These are phyloP conservation scores for Balanococcus diminutus DNA, from an alignment of 2,888 invertebrate genomes.

Conservation along the genomic window DNA sequence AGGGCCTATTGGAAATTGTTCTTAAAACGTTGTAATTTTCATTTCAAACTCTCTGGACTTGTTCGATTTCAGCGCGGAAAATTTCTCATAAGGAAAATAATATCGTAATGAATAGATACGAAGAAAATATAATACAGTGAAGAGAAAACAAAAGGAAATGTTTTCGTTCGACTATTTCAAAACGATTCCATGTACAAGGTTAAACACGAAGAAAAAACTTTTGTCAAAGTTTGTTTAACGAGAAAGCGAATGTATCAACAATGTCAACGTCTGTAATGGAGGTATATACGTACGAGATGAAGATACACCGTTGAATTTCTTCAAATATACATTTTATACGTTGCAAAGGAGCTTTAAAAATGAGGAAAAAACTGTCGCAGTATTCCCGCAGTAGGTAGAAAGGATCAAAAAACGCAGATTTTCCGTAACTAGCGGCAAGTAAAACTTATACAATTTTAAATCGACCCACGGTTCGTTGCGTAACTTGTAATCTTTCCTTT, in stretches of 20 bases:
- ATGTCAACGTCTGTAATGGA: not conserved
- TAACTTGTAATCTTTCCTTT: not conserved
- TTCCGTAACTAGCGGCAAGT: not conserved
- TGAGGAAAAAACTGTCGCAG: not conserved
- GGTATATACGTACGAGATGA: not conserved
- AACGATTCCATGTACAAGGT: not conserved
- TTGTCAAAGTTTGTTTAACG: not conserved
- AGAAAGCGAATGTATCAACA: not conserved
- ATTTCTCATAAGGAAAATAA: no score
- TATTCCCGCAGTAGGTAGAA: not conserved
- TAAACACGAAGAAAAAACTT: not conserved
- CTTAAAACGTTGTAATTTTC: no score
- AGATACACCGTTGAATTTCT: not conserved
- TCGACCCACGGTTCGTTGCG: not conserved
- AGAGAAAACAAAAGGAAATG: not conserved
- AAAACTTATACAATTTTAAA: not conserved
- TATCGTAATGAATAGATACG: not conserved
- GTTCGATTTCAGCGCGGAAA: no score
- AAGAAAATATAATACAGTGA: not conserved
- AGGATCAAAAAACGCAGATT: not conserved
- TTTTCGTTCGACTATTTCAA: not conserved
- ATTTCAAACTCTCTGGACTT: no score
- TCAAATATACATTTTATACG: not conserved
- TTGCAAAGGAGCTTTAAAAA: not conserved
- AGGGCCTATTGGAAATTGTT: no score